Percentiles rank a stretch among this genome's conserved stretches.
These are phyloP conservation scores for Oxycera nigricornis DNA, from an alignment of 2,888 invertebrate genomes.

Conservation along the genomic window DNA sequence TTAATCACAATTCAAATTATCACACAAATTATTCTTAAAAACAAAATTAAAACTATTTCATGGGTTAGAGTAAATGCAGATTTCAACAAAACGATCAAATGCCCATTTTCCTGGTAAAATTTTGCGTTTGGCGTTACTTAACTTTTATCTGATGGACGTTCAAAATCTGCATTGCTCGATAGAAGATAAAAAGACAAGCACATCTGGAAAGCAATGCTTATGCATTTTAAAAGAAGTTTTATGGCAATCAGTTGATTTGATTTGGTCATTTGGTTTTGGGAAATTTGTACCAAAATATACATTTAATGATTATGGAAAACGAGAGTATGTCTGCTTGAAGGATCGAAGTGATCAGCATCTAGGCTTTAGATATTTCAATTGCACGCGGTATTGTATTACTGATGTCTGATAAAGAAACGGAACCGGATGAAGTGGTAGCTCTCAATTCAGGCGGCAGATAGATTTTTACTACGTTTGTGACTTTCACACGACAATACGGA, in stretches of 20 bases:
- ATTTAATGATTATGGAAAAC: not conserved
- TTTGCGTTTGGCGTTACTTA: not conserved
- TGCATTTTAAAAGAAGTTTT: not conserved
- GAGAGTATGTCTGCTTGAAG: not conserved
- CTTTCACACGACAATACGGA: slow-evolving; percentile 60
- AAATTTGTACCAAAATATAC: not conserved
- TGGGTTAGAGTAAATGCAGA: not conserved
- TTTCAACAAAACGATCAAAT: slow-evolving; percentile 6
- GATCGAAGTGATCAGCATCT: not conserved
- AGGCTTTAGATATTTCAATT: not conserved
- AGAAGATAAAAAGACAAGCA: not conserved
- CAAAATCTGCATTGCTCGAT: not conserved
- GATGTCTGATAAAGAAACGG: not conserved
- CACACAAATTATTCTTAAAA: slow-evolving; percentile 43
- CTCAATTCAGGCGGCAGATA: slow-evolving; percentile 60
- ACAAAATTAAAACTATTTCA: slow-evolving; percentile 24
- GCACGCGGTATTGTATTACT: not conserved
- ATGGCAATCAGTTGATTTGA: not conserved
- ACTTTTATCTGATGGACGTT: not conserved
- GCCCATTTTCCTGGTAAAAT: not conserved
- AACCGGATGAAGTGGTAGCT: slow-evolving; percentile 43
- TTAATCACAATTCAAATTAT: slow-evolving; percentile 46
- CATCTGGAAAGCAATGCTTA: not conserved
- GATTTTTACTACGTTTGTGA: slow-evolving; percentile 58
- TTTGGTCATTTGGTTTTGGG: not conserved